phyloP scores from a whole-genome alignment of 35 echinoderm and acorn worm genomes.

The Eucidaris tribuloides region DNA sequence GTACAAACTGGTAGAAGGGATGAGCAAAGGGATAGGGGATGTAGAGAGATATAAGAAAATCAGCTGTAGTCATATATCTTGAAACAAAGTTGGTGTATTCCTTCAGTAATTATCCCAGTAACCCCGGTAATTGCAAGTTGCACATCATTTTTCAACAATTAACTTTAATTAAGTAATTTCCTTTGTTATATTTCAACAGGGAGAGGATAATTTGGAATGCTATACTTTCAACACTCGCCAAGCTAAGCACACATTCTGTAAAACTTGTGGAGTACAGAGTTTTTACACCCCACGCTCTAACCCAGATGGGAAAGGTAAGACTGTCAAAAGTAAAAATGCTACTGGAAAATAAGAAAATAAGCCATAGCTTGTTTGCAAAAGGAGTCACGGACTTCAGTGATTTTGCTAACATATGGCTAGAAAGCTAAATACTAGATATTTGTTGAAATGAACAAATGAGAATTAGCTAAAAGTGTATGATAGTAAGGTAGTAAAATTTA shows the following conservation, averaged over 20 bases:
- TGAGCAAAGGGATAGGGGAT: too few species aligned
- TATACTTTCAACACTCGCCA: constrained; percentile 86
- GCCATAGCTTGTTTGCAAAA: background rate
- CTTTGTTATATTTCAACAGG: constrained; percentile 45
- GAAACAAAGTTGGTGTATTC: too few species aligned
- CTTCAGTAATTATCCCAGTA: too few species aligned
- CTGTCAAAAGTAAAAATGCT: background rate
- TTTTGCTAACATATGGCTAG: background rate
- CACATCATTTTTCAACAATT: too few species aligned
- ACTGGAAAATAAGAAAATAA: background rate
- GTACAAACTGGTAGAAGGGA: too few species aligned
- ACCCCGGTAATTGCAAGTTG: too few species aligned
- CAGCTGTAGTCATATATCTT: too few species aligned
- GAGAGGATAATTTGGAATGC: constrained; percentile 74
- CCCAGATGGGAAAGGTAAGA: constrained; percentile 84
- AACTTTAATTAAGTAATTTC: background rate
- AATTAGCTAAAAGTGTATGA: too few species aligned
- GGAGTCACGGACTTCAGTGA: background rate
- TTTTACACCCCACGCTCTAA: constrained; percentile 94
- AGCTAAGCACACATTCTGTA: constrained; percentile 96
- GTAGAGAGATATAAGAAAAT: too few species aligned
- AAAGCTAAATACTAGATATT: background rate
- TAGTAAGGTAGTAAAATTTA: too few species aligned
- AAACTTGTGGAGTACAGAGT: constrained; percentile 94
- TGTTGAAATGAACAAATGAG: background rate